Evolutionary conservation across 2,888 invertebrate species (phyloP), one percentile per base, ranked within the genome.

Genomic region (Eristalis pertinax): DNA sequence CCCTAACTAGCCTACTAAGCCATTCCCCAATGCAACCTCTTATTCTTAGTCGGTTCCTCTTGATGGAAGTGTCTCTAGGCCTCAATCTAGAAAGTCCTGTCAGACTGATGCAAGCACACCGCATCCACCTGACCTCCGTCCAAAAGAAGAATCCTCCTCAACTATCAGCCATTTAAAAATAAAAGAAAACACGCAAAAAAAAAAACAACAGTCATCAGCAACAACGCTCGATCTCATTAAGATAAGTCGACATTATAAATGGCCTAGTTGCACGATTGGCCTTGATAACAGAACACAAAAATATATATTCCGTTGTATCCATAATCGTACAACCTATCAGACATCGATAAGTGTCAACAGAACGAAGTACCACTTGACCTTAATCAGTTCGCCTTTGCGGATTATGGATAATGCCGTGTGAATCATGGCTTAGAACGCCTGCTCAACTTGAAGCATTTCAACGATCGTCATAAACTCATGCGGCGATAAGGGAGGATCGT

Each of bases 341-440:
- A 50, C 19, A 19, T 50, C 50, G 50, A 50, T 50, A 50, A 50
- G 50, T 50, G 50, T 50, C 19, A 50, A 50, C 50, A 50, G 4
- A 50, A 50, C 50, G 5, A 19, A 50, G 50, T 50, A 19, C 24
- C 74, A 35, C 65, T 65, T 65, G 60, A 67, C 58, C 41, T 67
- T 67, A 70, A 77, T 68, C 77, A 70, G 63, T 63, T 62, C 70
- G n/a, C 26, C 35, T 70, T 19, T 50, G 26, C 38, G 56, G 63
- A 70, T 64, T 77, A 63, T 41, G 41, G 15, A 38, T 56, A 75
- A 73, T 41, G n/a, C 26, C 35, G 2, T 56, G 22, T 63, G 69
- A 77, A 62, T 50, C 68, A 62, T 62, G n/a, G n/a, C 50, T 50
- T 50, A 50, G 50, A 50, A 50, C 50, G 19, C 19, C 43, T 19